These are phyloP conservation scores for Drosophila cardini DNA, from an alignment of 1,140 invertebrate species.

Conservation along the genomic window DNA sequence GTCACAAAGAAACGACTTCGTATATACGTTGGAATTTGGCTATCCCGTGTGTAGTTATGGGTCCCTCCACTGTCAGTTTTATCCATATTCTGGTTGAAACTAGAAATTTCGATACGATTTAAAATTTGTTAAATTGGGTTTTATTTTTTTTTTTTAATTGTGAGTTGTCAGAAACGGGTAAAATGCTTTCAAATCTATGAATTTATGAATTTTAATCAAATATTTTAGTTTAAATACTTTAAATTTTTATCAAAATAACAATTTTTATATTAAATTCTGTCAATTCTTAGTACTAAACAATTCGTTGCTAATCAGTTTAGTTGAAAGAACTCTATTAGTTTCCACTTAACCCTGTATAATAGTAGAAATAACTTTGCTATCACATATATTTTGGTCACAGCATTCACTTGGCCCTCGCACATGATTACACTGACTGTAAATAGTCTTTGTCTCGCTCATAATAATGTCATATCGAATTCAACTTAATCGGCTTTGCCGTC, in stretches of 20 bases:
- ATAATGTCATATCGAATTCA: conserved; percentile 42
- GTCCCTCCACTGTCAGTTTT: not conserved
- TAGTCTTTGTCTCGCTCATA: conserved; percentile 9
- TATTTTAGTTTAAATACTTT: no score
- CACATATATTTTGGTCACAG: no score
- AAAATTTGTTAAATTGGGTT: not conserved
- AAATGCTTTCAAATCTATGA: not conserved
- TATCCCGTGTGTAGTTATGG: conserved; percentile 2
- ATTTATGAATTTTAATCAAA: no score
- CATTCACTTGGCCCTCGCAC: conserved; percentile 9
- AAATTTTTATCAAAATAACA: no score
- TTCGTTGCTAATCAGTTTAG: no score
- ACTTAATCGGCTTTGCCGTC: conserved; percentile 45
- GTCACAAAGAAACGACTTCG: conserved; percentile 91
- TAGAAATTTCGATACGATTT: not conserved
- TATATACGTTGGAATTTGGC: not conserved
- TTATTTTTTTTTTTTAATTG: not conserved
- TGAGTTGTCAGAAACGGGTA: conserved; percentile 4
- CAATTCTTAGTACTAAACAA: no score
- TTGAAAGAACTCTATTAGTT: no score
- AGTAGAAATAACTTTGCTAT: no score
- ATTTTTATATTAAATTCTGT: conserved; percentile 24
- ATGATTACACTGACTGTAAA: conserved; percentile 21
- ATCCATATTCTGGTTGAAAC: not conserved
- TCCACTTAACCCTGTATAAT: no score